Conservation (phyloP, 2,888 invertebrate species). For the Tetragonula carbonaria region DNA sequence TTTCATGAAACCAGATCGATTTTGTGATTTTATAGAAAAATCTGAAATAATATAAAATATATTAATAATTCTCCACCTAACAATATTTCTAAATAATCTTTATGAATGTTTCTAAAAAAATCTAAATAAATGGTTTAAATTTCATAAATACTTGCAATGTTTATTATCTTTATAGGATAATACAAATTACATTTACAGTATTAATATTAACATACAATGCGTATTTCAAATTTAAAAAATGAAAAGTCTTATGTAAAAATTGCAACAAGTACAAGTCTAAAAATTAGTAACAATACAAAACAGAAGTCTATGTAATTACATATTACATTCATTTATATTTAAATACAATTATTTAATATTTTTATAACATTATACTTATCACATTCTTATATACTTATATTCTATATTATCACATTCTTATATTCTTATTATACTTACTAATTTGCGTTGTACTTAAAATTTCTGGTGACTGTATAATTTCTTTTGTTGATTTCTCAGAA, state of each 20-base stretch:
- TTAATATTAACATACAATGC: not conserved
- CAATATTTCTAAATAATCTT: not conserved
- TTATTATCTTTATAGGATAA: not conserved
- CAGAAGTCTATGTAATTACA: not conserved
- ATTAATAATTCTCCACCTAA: slow-evolving; percentile 3
- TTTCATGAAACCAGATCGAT: slow-evolving; percentile 87
- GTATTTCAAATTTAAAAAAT: not conserved
- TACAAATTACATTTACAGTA: not conserved
- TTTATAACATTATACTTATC: not conserved
- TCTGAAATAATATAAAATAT: slow-evolving; percentile 76
- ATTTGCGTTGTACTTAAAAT: slow-evolving; percentile 25
- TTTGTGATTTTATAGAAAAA: slow-evolving; percentile 86
- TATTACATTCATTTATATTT: not conserved
- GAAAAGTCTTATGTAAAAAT: not conserved
- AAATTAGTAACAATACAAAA: not conserved
- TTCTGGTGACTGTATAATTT: slow-evolving; percentile 28
- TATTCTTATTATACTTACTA: slow-evolving; percentile 24
- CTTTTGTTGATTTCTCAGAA: slow-evolving; percentile 16
- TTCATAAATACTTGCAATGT: not conserved
- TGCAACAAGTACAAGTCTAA: not conserved
- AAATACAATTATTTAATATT: not conserved
- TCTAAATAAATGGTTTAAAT: not conserved
- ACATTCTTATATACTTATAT: not conserved
- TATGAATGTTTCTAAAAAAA: not conserved
- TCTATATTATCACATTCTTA: not conserved